Conservation (phyloP, 1,140 invertebrate genomes). For the Scaptomyza pallida region DNA sequence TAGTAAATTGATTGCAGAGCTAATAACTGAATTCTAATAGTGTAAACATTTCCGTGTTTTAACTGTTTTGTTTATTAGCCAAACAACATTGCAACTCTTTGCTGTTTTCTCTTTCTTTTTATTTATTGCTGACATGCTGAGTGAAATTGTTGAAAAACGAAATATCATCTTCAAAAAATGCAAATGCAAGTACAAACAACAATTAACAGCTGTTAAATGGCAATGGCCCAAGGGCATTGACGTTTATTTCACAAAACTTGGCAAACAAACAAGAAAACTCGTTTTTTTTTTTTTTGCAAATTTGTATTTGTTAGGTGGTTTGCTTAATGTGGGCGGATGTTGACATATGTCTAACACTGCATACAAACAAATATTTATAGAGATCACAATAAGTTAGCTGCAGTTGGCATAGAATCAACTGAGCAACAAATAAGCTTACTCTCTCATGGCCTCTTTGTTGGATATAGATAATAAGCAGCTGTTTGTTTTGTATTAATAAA, state of each 20-base stretch:
- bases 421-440: background rate
- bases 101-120: constrained; percentile 1
- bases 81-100: too few species aligned
- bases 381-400: background rate
- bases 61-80: background rate
- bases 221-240: constrained; percentile 37
- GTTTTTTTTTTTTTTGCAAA: constrained; percentile 6
- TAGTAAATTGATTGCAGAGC: constrained; percentile 23
- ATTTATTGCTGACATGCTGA: constrained; percentile 28
- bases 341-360: background rate
- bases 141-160: constrained; percentile 31
- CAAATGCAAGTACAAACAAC: constrained; percentile 42
- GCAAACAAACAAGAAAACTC: constrained; percentile 5
- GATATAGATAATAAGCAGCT: background rate
- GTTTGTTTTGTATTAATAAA: background rate
- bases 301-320: background rate
- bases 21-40: constrained; percentile 36
- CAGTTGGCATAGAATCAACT: constrained; percentile 4
- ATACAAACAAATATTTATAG: background rate
- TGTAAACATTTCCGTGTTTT: constrained; percentile 2
- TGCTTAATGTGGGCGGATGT: background rate
- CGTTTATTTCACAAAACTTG: constrained; percentile 13
- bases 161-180: constrained; percentile 39
- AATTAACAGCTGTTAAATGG: constrained; percentile 20
- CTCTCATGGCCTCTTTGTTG: background rate